phyloP scores from a whole-genome alignment of 2,113 vertebrate species.

The Peromyscus polionotus region DNA sequence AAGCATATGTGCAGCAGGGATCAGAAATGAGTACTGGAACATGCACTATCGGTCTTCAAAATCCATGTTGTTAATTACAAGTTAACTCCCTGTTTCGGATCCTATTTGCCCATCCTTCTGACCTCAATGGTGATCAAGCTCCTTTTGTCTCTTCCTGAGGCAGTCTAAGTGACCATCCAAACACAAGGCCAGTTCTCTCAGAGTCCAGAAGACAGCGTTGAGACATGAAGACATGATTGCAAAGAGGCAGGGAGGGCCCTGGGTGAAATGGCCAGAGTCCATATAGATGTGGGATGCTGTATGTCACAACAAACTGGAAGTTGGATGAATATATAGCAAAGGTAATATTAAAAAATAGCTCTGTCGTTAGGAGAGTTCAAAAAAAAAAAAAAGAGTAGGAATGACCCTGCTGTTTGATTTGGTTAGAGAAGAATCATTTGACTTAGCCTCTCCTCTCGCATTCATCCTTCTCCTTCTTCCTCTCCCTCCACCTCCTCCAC shows the following conservation, averaged over 20 bases:
- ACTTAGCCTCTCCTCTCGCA: neutral
- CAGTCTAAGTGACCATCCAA: neutral
- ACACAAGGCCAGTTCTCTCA: neutral
- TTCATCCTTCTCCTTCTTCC: too few species aligned
- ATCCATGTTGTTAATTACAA: neutral
- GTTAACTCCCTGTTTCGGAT: neutral
- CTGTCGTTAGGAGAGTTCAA: neutral
- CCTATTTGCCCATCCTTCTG: neutral
- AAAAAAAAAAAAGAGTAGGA: neutral
- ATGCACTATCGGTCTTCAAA: neutral
- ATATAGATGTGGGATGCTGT: neutral
- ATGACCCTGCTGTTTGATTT: neutral
- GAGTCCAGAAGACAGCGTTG: neutral
- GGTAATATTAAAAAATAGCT: neutral
- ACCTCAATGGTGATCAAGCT: neutral
- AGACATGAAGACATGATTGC: neutral
- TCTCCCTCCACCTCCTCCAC: accelerated
- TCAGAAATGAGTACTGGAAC: neutral
- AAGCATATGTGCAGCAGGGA: neutral
- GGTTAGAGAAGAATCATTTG: neutral
- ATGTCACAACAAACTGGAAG: neutral
- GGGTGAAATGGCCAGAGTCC: too few species aligned
- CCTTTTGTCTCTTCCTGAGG: neutral
- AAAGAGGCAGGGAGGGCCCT: neutral
- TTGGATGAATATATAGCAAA: neutral